Evolutionary conservation across 1,140 invertebrate species (phyloP).

Genomic region (Sweltsa coloradensis): DNA sequence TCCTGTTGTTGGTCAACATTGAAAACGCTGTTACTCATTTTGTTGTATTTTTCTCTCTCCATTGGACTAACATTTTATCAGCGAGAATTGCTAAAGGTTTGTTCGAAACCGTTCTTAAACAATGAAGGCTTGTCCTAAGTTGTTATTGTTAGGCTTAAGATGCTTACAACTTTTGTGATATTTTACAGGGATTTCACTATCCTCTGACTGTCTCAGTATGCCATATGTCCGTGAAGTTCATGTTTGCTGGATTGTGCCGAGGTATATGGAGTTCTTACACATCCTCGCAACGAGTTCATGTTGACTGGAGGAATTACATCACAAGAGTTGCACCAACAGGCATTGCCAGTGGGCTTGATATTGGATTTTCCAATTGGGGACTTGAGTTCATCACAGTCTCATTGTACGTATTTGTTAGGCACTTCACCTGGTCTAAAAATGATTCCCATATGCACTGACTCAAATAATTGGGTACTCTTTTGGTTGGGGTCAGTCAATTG

Average conservation of each 20-base stretch:
- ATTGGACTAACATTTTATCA: conserved; percentile 96
- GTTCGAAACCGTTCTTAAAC: conserved; percentile 16
- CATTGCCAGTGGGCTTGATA: conserved; percentile 86
- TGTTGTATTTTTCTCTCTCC: conserved; percentile 78
- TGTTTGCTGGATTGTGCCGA: conserved; percentile 54
- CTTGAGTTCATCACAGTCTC: conserved; percentile 86
- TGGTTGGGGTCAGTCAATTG: no score
- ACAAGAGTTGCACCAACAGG: conserved; percentile 61
- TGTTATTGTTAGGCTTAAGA: not conserved
- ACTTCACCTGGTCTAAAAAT: no score
- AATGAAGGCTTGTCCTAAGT: not conserved
- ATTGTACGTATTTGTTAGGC: conserved; percentile 69
- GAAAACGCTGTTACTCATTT: conserved; percentile 42
- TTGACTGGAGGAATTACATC: conserved; percentile 54
- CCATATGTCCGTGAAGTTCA: conserved; percentile 74
- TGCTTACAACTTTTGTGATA: conserved; percentile 15
- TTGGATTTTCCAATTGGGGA: conserved; percentile 95
- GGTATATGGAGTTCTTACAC: conserved; percentile 43
- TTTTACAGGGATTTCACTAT: conserved; percentile 62
- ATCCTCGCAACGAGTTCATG: conserved; percentile 42
- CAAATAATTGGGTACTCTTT: no score
- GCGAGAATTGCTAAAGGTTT: conserved; percentile 79
- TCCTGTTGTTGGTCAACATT: conserved; percentile 21
- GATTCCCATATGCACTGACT: no score
- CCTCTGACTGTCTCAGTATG: conserved; percentile 72